Percentiles rank a stretch among this genome's conserved stretches.
Conservation (phyloP, 1,140 invertebrate genomes). For the Adelges cooleyi region DNA sequence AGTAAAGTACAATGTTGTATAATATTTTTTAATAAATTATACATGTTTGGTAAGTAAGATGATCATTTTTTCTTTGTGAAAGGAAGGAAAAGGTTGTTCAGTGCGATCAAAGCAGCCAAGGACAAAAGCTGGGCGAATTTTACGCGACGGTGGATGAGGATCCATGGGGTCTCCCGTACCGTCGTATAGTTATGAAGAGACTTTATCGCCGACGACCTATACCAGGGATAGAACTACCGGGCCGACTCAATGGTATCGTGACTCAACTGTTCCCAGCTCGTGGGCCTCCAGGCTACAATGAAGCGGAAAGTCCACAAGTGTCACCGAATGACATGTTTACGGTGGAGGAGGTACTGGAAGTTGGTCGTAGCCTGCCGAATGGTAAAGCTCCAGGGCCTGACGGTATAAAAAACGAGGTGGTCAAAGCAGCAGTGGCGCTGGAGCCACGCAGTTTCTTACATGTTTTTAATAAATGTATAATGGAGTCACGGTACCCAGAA, state of each 20-base stretch:
- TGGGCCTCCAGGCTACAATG: neutral
- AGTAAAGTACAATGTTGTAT: no score
- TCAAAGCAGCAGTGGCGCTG: neutral
- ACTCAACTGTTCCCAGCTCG: neutral
- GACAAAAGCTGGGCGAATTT: neutral
- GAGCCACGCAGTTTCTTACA: neutral
- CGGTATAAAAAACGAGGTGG: neutral
- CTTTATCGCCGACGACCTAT: neutral
- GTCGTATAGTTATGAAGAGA: no score
- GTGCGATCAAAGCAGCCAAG: neutral
- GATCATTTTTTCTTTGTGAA: no score
- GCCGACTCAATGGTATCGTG: neutral
- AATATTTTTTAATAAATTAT: no score
- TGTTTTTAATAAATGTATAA: neutral
- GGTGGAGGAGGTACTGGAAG: neutral
- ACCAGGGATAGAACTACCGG: neutral
- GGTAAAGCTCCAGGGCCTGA: constrained; percentile 2
- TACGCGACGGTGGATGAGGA: neutral
- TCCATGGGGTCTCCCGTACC: no score
- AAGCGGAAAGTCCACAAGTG: no score
- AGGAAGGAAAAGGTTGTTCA: neutral
- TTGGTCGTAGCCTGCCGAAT: neutral
- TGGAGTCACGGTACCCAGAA: no score
- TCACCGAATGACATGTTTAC: neutral
- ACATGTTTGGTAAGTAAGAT: no score